Evolutionary conservation across 2,113 vertebrate species (phyloP).

Genomic region (Camarhynchus parvulus): DNA sequence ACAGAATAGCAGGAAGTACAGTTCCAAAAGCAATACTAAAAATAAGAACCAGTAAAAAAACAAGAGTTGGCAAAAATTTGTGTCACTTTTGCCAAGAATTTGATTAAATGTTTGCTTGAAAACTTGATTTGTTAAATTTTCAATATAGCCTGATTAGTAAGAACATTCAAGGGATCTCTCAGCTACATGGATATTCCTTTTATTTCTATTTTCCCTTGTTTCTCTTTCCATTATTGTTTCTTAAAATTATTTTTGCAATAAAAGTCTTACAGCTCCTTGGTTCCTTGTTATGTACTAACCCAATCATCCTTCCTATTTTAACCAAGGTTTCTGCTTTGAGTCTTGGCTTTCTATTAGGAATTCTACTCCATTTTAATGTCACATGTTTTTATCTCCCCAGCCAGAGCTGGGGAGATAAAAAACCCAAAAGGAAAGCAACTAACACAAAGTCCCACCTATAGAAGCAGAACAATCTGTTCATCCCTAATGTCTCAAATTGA

Average conservation of each 20-base stretch:
- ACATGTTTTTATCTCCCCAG: not conserved
- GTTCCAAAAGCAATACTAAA: not conserved
- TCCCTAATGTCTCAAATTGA: not conserved
- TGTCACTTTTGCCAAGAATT: not conserved
- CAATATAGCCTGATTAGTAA: not conserved
- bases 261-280: not conserved
- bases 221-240: not conserved
- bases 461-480: not conserved
- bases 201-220: not conserved
- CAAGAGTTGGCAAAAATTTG: not conserved
- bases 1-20: not conserved
- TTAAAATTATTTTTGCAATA: not conserved
- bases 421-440: not conserved
- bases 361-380: not conserved
- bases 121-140: not conserved
- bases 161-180: not conserved
- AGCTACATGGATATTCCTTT: not conserved
- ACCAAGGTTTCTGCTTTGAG: not conserved
- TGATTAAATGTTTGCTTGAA: not conserved
- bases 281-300: not conserved
- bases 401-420: not conserved
- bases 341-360: not conserved
- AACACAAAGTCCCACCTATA: not conserved
- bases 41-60: not conserved
- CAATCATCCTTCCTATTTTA: not conserved